These are phyloP conservation scores for Aethina tumida DNA, from an alignment of 1,140 invertebrate species.

Conservation along the genomic window DNA sequence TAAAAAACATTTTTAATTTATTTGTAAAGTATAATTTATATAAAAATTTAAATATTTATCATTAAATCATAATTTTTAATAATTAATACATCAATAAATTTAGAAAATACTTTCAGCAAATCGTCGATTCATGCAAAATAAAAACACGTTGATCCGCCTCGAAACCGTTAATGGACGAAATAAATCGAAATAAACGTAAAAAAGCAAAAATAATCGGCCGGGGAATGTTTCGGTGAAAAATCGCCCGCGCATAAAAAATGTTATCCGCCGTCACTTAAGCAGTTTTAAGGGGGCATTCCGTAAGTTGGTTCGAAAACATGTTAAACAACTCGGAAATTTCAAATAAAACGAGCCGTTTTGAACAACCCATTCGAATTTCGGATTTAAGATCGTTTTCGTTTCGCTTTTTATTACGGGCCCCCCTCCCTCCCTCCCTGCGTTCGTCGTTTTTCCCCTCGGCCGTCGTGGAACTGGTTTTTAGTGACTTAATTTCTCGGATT, in stretches of 20 bases:
- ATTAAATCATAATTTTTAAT: too few species aligned
- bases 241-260: constrained; percentile 7
- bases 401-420: constrained; percentile 5
- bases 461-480: constrained; percentile 2
- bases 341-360: constrained; percentile 8
- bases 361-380: constrained; percentile 8
- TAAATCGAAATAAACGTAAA: constrained; percentile 11
- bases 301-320: constrained; percentile 11
- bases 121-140: too few species aligned
- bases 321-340: constrained; percentile 9
- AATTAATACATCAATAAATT: too few species aligned
- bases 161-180: constrained; percentile 3
- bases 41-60: too few species aligned
- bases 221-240: constrained; percentile 10
- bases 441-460: constrained; percentile 9
- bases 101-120: too few species aligned
- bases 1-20: too few species aligned
- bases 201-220: constrained; percentile 12
- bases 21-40: too few species aligned
- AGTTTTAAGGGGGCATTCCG: constrained; percentile 9
- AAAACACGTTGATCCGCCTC: constrained; percentile 3
- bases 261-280: constrained; percentile 6
- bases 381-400: constrained; percentile 5
- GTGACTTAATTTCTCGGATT: constrained; percentile 3
- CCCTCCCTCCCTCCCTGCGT: constrained; percentile 6